Evolutionary conservation across 35 echinoderm and acorn worm species (phyloP), one percentile per base, ranked within the genome.

Genomic region (Ophiothrix spiculata): DNA sequence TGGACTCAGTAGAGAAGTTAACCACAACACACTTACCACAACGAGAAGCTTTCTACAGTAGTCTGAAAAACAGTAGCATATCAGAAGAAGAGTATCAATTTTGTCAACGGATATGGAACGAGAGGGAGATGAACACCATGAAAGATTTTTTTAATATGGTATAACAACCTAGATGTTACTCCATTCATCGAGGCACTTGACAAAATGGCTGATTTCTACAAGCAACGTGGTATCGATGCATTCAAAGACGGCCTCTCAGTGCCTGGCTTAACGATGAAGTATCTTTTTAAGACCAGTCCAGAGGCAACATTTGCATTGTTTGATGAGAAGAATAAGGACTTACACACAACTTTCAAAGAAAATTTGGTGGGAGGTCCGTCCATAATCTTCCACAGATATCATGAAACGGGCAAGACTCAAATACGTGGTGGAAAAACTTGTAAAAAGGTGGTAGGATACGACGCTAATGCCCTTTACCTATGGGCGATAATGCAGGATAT

Each of bases 81-180:
- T 56, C 74, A 17, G 56, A 79, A 0, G 88, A 90, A 90, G 81
- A 90, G 17, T 90, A 90, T 31, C 38, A 42, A 14, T 79, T 76
- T 38, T 89, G 87, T 39, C 60, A 75, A 39, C 31, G 46, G 36
- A 80, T 75, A 0, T 89, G 79, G 79, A 56, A 28, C 1, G 32
- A 81, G 17, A 19, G 35, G 12, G 33, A 39, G 0, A 88, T 81
- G 87, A 29, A n/a, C 8, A 37, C 78, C 32, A 35, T 88, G 15
- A 38, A 60, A 75, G 87, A 88, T 64, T 88, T 64, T n/a, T 32
- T 38, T 88, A 12, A 45, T 81, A 23, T 91, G 89, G 89, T 91
- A 91, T 46, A 91, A 87, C 34, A 90, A 90, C 29, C 19, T 80
- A 11, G 81, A 90, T 42, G 88, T 85, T 25, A 75, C 16, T 13